Evolutionary conservation across 2,797 vertebrate species (phyloP), one percentile per base, ranked within the genome.

Genomic region (Tenualosa ilisha): DNA sequence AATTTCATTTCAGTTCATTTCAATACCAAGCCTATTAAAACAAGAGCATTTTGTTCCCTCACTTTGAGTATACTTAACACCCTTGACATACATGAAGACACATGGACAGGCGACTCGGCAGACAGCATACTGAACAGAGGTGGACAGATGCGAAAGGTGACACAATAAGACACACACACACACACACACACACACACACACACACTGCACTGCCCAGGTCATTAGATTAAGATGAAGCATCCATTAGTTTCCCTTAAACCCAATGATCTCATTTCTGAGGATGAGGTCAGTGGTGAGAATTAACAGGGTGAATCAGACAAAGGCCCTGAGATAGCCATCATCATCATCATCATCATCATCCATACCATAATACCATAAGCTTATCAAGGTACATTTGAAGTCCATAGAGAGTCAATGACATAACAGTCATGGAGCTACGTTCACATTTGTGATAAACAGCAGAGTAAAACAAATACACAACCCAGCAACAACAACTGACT

Each of bases 231-330:
- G 59, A 50, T 22, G 50, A 22, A 75, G 68, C 81, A 49, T 50
- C 43, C 82, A 75, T 50, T 56, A 46, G 22, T 51, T 83, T 82
- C 85, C 86, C 81, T 81, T 26, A 65, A 15, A 51, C 26, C 82
- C 53, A 26, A 82, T 88, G 88, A 88, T 75, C 81, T 88, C 87
- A 81, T 53, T 61, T 9, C 81, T 82, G 79, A 40, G 22, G 82
- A 85, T 87, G 82, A 87, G 63, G 72, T 89, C 87, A 90, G 84
- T 51, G 59, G 53, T 72, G 68, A 84, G 87, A 88, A 88, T 82
- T 43, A 40, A 51, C 37, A 31, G 81, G 83, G 85, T 91, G 87
- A 89, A 82, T 89, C 87, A 87, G 87, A 82, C 85, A 17, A 31
- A 56, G 82, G 75, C 11, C 24, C 68, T 68, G 17, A 31, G 8